Evolutionary conservation across 2,113 vertebrate genomes (phyloP).

Genomic region (Prinia subflava): DNA sequence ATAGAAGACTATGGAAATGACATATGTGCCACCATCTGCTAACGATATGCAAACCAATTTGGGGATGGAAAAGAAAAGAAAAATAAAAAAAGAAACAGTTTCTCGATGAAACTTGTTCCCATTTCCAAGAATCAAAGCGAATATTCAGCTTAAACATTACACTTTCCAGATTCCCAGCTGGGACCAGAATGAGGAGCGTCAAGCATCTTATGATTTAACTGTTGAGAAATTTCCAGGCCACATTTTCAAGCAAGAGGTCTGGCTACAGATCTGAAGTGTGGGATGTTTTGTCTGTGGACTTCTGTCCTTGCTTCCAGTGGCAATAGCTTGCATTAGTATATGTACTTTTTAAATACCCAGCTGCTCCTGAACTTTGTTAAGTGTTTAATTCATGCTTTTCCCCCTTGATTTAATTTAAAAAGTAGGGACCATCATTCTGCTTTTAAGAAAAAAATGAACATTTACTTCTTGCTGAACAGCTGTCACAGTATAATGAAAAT

Average conservation of each 20-base stretch:
- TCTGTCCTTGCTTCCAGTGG: background rate
- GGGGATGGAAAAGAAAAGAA: background rate
- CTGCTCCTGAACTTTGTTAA: background rate
- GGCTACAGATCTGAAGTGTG: background rate
- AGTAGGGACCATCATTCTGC: background rate
- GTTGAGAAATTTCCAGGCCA: constrained; percentile 28
- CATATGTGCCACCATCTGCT: constrained; percentile 3
- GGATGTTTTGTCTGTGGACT: background rate
- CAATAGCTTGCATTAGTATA: background rate
- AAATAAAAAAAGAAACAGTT: background rate
- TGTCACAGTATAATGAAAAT: background rate
- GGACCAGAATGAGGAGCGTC: background rate
- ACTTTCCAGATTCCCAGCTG: constrained; percentile 40
- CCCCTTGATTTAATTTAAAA: background rate
- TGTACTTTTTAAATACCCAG: background rate
- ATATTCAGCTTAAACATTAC: constrained; percentile 5
- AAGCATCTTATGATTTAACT: constrained; percentile 24
- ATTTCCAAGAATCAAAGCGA: constrained; percentile 36
- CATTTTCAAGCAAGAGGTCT: constrained; percentile 4
- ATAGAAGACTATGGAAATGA: background rate
- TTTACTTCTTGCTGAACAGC: background rate
- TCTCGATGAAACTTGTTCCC: background rate
- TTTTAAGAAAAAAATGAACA: background rate
- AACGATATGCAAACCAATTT: background rate
- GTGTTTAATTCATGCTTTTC: background rate